These are phyloP conservation scores for Callyntrura guangdongensis DNA, from an alignment of 2,888 invertebrate species.

Conservation along the genomic window DNA sequence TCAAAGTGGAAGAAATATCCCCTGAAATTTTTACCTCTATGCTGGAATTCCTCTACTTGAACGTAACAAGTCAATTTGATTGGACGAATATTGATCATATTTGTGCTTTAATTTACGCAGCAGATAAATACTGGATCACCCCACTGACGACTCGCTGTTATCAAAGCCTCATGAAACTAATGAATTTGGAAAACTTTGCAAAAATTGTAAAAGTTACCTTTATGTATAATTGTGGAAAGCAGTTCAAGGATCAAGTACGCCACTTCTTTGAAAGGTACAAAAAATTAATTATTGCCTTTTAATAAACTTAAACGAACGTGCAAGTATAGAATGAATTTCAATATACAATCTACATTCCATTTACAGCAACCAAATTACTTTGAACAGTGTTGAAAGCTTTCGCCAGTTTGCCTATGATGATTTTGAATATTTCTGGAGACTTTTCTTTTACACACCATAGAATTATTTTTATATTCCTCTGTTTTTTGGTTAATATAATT, in stretches of 20 bases:
- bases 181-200: constrained; percentile 61
- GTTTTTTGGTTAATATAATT: no score
- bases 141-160: constrained; percentile 42
- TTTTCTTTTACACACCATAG: constrained; percentile 52
- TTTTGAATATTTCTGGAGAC: constrained; percentile 43
- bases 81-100: constrained; percentile 51
- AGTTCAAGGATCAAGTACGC: constrained; percentile 62
- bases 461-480: no score
- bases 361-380: constrained; percentile 57
- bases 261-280: constrained; percentile 70
- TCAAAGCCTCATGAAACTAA: constrained; percentile 27
- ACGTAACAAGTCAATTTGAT: constrained; percentile 2
- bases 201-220: constrained; percentile 58
- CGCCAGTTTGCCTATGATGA: constrained; percentile 49
- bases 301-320: neutral
- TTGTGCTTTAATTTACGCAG: constrained; percentile 49
- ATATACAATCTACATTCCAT: no score
- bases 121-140: constrained; percentile 57
- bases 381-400: constrained; percentile 50
- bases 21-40: neutral
- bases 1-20: constrained; percentile 49
- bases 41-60: constrained; percentile 56
- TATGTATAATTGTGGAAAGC: constrained; percentile 46
- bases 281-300: neutral
- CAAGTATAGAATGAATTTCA: no score